These are phyloP conservation scores for Struthidea cinerea DNA, from an alignment of 2,113 vertebrate species.

Conservation along the genomic window DNA sequence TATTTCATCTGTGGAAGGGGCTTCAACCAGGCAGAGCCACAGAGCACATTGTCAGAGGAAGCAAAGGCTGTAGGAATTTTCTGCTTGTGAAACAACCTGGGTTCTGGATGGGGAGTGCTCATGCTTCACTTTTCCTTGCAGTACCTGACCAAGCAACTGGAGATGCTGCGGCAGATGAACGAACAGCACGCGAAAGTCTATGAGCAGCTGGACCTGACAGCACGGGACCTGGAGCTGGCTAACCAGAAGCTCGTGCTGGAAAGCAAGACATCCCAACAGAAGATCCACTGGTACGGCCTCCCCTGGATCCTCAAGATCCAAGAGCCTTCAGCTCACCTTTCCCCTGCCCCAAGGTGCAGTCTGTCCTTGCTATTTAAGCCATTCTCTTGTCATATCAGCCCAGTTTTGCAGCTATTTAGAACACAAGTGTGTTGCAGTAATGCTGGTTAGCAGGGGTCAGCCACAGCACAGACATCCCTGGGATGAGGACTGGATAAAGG, in stretches of 20 bases:
- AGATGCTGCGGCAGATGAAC: conserved; percentile 90
- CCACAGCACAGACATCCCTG: neutral
- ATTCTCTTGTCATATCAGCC: neutral
- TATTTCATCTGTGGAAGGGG: neutral
- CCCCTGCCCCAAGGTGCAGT: neutral
- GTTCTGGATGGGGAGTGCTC: neutral
- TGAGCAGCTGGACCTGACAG: conserved; percentile 92
- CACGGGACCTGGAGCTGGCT: conserved; percentile 90
- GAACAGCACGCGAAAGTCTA: conserved; percentile 98
- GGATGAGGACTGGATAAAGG: neutral
- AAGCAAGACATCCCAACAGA: conserved; percentile 94
- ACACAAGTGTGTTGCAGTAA: neutral
- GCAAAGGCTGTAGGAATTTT: neutral
- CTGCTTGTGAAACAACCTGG: neutral
- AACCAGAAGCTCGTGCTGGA: conserved; percentile 95
- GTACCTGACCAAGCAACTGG: conserved; percentile 95
- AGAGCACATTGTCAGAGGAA: neutral
- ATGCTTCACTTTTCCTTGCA: conserved; percentile 10
- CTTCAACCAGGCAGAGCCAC: neutral
- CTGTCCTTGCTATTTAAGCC: neutral
- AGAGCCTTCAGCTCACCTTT: neutral
- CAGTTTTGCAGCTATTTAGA: neutral
- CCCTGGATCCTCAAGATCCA: neutral
- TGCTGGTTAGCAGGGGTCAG: neutral
- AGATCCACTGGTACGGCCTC: conserved; percentile 85